Evolutionary conservation across 2,888 invertebrate genomes (phyloP).

Genomic region (Lochmaea capreae): DNA sequence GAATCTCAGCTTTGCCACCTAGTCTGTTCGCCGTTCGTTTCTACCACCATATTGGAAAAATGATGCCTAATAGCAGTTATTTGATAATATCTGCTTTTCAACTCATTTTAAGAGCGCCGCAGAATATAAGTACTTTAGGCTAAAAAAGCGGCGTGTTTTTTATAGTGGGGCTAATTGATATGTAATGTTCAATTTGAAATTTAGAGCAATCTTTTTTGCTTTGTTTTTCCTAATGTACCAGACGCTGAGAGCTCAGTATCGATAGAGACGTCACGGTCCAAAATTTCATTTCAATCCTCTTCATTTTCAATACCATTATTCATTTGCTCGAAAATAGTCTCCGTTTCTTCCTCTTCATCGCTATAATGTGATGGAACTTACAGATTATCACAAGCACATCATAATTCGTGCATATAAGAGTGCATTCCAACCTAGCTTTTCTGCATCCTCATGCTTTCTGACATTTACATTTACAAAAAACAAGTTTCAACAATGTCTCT

Average conservation of each 20-base stretch:
- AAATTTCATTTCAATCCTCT: background rate
- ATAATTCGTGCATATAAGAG: too few species aligned
- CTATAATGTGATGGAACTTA: too few species aligned
- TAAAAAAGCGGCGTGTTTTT: slow-evolving; percentile 32
- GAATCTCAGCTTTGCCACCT: slow-evolving; percentile 27
- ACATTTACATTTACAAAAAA: too few species aligned
- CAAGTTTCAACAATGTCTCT: background rate
- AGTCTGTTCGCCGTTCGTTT: slow-evolving; percentile 27
- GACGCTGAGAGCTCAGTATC: background rate
- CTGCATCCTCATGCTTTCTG: too few species aligned
- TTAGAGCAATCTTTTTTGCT: slow-evolving; percentile 15
- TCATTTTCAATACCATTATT: too few species aligned
- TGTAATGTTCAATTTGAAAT: slow-evolving; percentile 17
- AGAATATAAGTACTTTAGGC: too few species aligned
- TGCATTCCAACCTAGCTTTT: too few species aligned
- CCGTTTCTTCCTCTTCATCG: too few species aligned
- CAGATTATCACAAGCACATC: too few species aligned
- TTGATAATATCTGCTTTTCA: slow-evolving; percentile 30
- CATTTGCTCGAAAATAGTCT: too few species aligned
- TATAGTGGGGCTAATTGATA: slow-evolving; percentile 7
- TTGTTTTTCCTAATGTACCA: background rate
- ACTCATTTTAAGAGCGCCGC: too few species aligned
- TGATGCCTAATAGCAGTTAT: slow-evolving; percentile 15
- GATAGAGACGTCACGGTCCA: background rate
- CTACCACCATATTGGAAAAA: slow-evolving; percentile 26